Base-by-base conservation (phyloP, 2,113 vertebrate species). In the Tursiops truncatus region DNA sequence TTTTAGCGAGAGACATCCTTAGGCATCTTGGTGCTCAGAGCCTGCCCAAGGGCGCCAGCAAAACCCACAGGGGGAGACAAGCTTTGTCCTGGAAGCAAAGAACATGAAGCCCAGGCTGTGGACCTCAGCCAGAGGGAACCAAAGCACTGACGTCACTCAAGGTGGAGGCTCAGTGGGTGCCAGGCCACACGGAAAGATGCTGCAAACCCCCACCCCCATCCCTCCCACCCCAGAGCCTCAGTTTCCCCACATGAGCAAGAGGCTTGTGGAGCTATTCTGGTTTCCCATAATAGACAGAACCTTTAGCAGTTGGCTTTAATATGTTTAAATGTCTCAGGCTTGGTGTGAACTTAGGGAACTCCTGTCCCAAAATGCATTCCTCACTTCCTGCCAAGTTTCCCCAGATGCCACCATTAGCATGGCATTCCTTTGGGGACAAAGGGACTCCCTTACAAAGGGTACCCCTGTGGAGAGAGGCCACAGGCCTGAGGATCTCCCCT, bases 21-120 rank as follows among this genome's bases (percentile, higher is more conserved):
- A 31, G n/a, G 26, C 44, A 3, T 0, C 13, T 12, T 8, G 6
- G 71, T 6, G 33, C 67, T 53, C 31, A 0, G 0, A 8, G 12
- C 26, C 41, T 10, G 87, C 63, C 14, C 6, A 58, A 38, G 18
- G 36, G 38, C 28, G 1, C 14, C 0, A 1, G 21, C 18, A 18
- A 28, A 28, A 10, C 4, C 20, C 15, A 2, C 0, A 38, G 84
- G 11, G 13, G 17, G 89, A 60, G 70, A 1, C 3, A 1, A 20
- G 14, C 53, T 73, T 36, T n/a, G 20, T 28, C 68, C 74, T 73
- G 62, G 41, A 26, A 76, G 41, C 3, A 7, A 56, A 62, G 9
- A 25, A 18, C 18, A 23, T 18, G 18, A 36, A 2, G 1, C 3
- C 50, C 15, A 15, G 0, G 15, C 31, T 4, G 2, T 2, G 17